Conservation (phyloP, 2,888 invertebrate species). For the Micropterix aruncella region DNA sequence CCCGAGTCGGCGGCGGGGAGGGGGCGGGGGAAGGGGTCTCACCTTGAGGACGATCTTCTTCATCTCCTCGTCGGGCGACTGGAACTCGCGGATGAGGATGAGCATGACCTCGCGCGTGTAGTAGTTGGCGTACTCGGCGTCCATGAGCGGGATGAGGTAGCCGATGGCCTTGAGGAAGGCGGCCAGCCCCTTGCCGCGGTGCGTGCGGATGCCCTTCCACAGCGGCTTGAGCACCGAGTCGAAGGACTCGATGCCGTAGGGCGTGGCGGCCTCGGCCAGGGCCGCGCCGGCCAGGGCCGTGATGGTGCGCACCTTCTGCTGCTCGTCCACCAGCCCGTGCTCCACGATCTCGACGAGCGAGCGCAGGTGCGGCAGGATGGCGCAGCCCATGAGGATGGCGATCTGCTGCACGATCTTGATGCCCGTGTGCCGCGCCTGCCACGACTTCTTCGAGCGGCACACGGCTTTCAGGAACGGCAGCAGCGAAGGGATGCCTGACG, state of each 20-base stretch:
- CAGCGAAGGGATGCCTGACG: conserved; percentile 79
- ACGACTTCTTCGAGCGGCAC: conserved; percentile 97
- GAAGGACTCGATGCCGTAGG: conserved; percentile 99
- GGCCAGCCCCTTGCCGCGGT: conserved; percentile 85
- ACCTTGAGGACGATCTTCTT: conserved; percentile 99
- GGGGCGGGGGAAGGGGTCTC: too few relatives aligned
- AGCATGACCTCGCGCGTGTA: conserved; percentile 98
- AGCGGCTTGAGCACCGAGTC: conserved; percentile 98
- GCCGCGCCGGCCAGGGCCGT: conserved; percentile 97
- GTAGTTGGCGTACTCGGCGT: conserved; percentile 98
- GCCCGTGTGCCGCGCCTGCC: conserved; percentile 97
- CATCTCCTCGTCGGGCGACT: conserved; percentile 99
- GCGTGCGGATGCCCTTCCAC: conserved; percentile 96
- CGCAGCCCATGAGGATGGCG: conserved; percentile 98
- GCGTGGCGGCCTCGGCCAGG: conserved; percentile 96
- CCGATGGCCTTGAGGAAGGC: conserved; percentile 99
- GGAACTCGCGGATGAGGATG: conserved; percentile 97
- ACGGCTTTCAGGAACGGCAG: conserved; percentile 98
- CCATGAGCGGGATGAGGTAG: conserved; percentile 98
- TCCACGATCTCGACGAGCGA: conserved; percentile 98
- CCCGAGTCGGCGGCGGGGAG: too few relatives aligned
- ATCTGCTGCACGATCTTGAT: conserved; percentile 99
- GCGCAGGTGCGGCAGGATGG: conserved; percentile 95
- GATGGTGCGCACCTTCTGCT: conserved; percentile 98
- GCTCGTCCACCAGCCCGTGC: conserved; percentile 95